Percentiles rank a stretch among this genome's conserved stretches.
phyloP scores from a whole-genome alignment of 2,113 vertebrate species.

The Psilopsiagon aurifrons region DNA sequence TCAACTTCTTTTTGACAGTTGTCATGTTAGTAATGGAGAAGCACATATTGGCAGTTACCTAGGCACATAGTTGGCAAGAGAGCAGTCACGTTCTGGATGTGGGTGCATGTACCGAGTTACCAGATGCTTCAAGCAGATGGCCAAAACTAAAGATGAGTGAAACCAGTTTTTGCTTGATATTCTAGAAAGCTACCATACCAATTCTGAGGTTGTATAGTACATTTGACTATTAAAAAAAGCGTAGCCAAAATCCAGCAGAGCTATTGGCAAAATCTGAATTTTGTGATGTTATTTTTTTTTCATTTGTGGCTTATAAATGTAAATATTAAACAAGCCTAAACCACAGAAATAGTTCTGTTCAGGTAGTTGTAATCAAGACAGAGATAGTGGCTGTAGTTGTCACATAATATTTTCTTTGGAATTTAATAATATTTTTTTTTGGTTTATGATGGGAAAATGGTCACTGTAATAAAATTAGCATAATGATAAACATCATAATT shows the following conservation, averaged over 20 bases:
- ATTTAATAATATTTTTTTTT: neutral
- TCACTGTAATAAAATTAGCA: neutral
- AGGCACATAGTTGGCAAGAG: conserved; percentile 55
- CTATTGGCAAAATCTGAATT: neutral
- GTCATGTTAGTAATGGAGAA: conserved; percentile 26
- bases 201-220: neutral
- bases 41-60: conserved; percentile 38
- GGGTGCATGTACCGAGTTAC: conserved; percentile 59
- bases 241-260: neutral
- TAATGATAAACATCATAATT: neutral
- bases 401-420: neutral
- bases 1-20: conserved; percentile 48
- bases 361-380: neutral
- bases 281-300: neutral
- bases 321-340: neutral
- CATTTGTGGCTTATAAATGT: neutral
- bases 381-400: neutral
- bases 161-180: conserved; percentile 42
- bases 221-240: neutral
- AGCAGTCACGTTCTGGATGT: conserved; percentile 59
- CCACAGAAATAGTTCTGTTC: neutral
- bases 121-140: conserved; percentile 70
- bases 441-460: neutral
- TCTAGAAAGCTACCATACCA: conserved; percentile 1
- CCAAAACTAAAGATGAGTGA: conserved; percentile 39